phyloP scores from a whole-genome alignment of 2,888 invertebrate genomes.

The Perizoma affinitatum region DNA sequence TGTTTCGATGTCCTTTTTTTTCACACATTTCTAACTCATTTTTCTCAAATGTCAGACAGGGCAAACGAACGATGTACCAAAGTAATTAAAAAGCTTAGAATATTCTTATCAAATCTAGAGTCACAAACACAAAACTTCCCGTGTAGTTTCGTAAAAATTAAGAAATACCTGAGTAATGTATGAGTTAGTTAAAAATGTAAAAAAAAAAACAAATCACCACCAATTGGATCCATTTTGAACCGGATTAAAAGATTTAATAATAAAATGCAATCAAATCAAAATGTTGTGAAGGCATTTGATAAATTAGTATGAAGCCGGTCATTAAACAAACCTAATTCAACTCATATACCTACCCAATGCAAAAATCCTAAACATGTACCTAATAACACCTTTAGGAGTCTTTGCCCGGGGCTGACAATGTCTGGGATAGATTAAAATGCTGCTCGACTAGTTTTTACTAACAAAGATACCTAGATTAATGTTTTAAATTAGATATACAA shows the following conservation, averaged over 20 bases:
- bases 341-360: conserved; percentile 48
- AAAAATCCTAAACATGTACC: conserved; percentile 56
- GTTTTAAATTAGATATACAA: no score
- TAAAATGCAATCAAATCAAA: conserved; percentile 42
- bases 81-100: no score
- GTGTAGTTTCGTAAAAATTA: no score
- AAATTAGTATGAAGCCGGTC: conserved; percentile 52
- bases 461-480: no score
- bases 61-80: no score
- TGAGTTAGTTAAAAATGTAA: conserved; percentile 3
- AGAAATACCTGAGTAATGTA: neutral
- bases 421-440: conserved; percentile 49
- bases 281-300: conserved; percentile 52
- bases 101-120: no score
- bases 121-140: no score
- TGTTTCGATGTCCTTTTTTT: no score
- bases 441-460: conserved; percentile 30
- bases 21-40: no score
- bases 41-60: no score
- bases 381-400: conserved; percentile 53
- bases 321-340: conserved; percentile 57
- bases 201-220: neutral
- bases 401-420: conserved; percentile 48
- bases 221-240: conserved; percentile 8
- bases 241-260: conserved; percentile 24